Conservation (phyloP, 2,888 invertebrate species). For the Caenorhabditis panamensis region DNA sequence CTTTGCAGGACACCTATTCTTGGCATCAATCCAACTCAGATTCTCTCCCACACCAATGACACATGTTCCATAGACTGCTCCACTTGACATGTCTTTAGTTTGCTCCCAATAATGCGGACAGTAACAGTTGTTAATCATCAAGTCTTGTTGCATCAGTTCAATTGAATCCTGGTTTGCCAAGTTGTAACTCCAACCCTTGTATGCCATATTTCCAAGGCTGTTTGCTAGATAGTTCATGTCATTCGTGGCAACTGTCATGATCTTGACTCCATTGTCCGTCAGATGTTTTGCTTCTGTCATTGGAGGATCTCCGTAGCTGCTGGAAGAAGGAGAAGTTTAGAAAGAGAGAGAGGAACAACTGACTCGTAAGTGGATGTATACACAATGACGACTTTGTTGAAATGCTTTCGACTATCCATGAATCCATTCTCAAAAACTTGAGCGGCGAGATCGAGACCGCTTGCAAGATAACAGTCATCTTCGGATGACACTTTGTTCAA, state of each 20-base stretch:
- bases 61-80: background rate
- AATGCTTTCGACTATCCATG: background rate
- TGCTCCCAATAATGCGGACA: conserved; percentile 49
- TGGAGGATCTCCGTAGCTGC: background rate
- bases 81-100: conserved; percentile 5
- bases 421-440: background rate
- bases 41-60: conserved; percentile 28
- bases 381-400: conserved; percentile 27
- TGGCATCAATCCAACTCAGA: conserved; percentile 55
- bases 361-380: conserved; percentile 22
- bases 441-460: background rate
- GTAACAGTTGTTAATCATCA: conserved; percentile 54
- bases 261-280: conserved; percentile 17
- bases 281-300: background rate
- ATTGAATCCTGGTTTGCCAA: background rate
- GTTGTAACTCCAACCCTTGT: conserved; percentile 6
- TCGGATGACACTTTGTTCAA: no score
- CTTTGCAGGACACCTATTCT: conserved; percentile 23
- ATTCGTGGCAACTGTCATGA: conserved; percentile 42
- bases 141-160: conserved; percentile 10
- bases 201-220: conserved; percentile 16
- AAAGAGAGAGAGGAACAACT: background rate
- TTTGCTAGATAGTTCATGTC: background rate
- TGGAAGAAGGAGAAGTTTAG: background rate
- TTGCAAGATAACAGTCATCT: background rate